Conservation (phyloP, 2,888 invertebrate genomes). For the Melikaiella ostensackeni region DNA sequence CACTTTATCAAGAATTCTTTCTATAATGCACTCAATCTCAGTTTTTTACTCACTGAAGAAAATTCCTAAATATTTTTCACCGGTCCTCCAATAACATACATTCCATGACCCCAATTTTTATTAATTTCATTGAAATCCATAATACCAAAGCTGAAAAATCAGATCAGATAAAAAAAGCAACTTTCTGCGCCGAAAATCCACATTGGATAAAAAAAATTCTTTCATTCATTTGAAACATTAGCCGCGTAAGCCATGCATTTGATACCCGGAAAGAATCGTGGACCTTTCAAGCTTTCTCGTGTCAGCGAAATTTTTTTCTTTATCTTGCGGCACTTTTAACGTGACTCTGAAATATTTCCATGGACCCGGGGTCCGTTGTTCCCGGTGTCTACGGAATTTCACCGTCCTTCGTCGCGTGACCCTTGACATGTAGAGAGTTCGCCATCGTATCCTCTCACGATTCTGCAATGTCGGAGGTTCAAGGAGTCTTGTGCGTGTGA, state of each 20-base stretch:
- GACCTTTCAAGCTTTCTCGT: conserved; percentile 3
- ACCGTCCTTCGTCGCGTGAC: conserved; percentile 55
- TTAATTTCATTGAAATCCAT: too few relatives aligned
- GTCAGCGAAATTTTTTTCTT: conserved; percentile 5
- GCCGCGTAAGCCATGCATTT: not conserved
- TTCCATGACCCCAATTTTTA: too few relatives aligned
- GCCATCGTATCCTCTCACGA: conserved; percentile 56
- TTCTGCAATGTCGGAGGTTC: conserved; percentile 54
- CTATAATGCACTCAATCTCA: too few relatives aligned
- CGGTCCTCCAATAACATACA: too few relatives aligned
- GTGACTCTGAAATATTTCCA: conserved; percentile 17
- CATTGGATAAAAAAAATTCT: not conserved
- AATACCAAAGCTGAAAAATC: too few relatives aligned
- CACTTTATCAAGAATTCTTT: too few relatives aligned
- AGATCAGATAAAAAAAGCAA: too few relatives aligned
- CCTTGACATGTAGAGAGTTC: conserved; percentile 56
- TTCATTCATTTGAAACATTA: not conserved
- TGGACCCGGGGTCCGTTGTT: conserved; percentile 51
- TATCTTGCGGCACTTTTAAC: conserved; percentile 16
- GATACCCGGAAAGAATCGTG: not conserved
- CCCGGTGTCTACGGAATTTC: conserved; percentile 59
- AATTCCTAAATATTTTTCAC: too few relatives aligned
- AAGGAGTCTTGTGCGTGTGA: conserved; percentile 52
- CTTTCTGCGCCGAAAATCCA: too few relatives aligned
- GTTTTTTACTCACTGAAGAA: too few relatives aligned